A percentile compares a stretch with the other conserved stretches of the same genome.
phyloP scores from a whole-genome alignment of 2,888 invertebrate genomes.

The Leistus spinibarbis region DNA sequence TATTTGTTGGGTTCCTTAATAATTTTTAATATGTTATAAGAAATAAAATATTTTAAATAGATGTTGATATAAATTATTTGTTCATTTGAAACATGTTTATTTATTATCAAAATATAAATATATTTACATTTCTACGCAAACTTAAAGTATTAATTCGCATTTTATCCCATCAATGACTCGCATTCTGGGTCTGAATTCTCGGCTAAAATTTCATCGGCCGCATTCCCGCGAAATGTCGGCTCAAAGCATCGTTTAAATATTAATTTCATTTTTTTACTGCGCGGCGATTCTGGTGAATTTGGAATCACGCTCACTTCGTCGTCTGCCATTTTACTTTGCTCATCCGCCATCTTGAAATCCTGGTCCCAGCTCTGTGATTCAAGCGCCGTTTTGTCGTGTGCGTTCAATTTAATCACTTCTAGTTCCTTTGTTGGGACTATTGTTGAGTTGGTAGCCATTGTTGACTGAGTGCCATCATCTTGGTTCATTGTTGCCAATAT shows the following conservation, averaged over 20 bases:
- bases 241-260: slow-evolving; percentile 78
- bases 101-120: neutral
- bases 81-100: neutral
- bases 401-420: slow-evolving; percentile 25
- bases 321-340: slow-evolving; percentile 15
- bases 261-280: slow-evolving; percentile 63
- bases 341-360: neutral
- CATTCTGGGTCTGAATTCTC: slow-evolving; percentile 68
- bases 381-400: neutral
- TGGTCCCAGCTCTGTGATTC: neutral
- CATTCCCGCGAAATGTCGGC: slow-evolving; percentile 68
- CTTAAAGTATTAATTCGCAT: neutral
- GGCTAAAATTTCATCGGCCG: slow-evolving; percentile 67
- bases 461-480: slow-evolving; percentile 56
- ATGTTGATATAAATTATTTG: too few relatives aligned
- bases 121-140: neutral
- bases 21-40: too few relatives aligned
- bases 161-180: slow-evolving; percentile 14
- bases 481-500: slow-evolving; percentile 79
- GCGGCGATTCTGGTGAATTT: slow-evolving; percentile 66
- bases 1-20: too few relatives aligned
- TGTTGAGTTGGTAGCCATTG: slow-evolving; percentile 50
- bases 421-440: slow-evolving; percentile 38
- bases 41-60: too few relatives aligned
- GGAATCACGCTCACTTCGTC: slow-evolving; percentile 61